Evolutionary conservation across 2,888 invertebrate genomes (phyloP).

Genomic region (Nomada fucata): DNA sequence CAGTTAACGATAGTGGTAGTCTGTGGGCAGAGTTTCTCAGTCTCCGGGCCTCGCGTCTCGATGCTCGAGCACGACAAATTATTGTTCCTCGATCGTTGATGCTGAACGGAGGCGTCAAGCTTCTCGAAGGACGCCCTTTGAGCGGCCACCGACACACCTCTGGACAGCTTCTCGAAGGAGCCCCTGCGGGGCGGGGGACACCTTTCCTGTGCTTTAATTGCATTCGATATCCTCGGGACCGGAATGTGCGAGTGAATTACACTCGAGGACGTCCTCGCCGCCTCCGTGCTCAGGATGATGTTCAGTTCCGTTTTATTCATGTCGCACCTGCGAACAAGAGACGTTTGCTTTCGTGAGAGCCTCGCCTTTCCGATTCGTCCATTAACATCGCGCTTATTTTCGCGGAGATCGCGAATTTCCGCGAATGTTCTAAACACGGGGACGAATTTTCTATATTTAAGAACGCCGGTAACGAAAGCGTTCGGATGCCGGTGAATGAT

Average conservation of each 20-base stretch:
- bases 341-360: background rate
- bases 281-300: slow-evolving; percentile 71
- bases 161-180: slow-evolving; percentile 73
- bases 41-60: slow-evolving; percentile 58
- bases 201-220: slow-evolving; percentile 74
- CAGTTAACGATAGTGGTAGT: background rate
- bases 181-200: slow-evolving; percentile 72
- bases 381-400: background rate
- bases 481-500: background rate
- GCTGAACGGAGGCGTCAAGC: slow-evolving; percentile 74
- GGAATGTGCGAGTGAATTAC: slow-evolving; percentile 81
- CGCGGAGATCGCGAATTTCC: background rate
- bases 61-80: slow-evolving; percentile 61
- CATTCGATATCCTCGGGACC: slow-evolving; percentile 76
- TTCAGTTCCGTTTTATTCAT: slow-evolving; percentile 80
- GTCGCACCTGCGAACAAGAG: slow-evolving; percentile 36
- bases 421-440: background rate
- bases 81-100: slow-evolving; percentile 58
- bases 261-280: slow-evolving; percentile 67
- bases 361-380: background rate
- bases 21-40: slow-evolving; percentile 50
- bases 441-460: background rate
- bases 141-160: slow-evolving; percentile 79
- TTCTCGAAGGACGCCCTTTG: slow-evolving; percentile 81
- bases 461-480: background rate